phyloP scores from a whole-genome alignment of 2,113 vertebrate genomes.

The Aldabrachelys gigantea region DNA sequence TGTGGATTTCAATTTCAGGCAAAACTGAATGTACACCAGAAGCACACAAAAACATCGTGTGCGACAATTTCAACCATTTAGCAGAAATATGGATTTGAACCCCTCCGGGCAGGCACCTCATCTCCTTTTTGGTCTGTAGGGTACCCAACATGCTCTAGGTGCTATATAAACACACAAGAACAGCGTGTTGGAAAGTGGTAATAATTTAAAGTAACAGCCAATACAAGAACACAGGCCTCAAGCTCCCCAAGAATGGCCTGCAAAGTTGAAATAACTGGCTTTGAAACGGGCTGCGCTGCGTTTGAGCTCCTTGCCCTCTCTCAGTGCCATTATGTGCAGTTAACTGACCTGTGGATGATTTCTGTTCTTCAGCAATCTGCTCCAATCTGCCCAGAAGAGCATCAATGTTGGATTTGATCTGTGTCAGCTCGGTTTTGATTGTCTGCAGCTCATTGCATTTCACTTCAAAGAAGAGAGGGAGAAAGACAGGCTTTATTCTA shows the following conservation, averaged over 20 bases:
- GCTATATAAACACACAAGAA: neutral
- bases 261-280: neutral
- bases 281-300: neutral
- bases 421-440: conserved; percentile 93
- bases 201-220: fast-evolving
- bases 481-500: neutral
- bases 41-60: neutral
- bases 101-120: neutral
- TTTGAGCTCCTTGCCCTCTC: neutral
- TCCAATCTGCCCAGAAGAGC: conserved; percentile 91
- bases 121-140: neutral
- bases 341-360: conserved; percentile 81
- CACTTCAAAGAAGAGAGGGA: conserved; percentile 72
- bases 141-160: neutral
- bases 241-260: neutral
- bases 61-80: neutral
- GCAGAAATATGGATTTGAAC: neutral
- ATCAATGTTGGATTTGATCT: conserved; percentile 96
- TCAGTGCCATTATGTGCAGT: fast-evolving
- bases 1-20: neutral
- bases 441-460: conserved; percentile 90
- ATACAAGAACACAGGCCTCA: fast-evolving
- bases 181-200: neutral
- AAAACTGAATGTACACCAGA: neutral
- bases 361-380: conserved; percentile 90